Base-by-base conservation (phyloP, 2,888 invertebrate species). In the Xanthia togata region DNA sequence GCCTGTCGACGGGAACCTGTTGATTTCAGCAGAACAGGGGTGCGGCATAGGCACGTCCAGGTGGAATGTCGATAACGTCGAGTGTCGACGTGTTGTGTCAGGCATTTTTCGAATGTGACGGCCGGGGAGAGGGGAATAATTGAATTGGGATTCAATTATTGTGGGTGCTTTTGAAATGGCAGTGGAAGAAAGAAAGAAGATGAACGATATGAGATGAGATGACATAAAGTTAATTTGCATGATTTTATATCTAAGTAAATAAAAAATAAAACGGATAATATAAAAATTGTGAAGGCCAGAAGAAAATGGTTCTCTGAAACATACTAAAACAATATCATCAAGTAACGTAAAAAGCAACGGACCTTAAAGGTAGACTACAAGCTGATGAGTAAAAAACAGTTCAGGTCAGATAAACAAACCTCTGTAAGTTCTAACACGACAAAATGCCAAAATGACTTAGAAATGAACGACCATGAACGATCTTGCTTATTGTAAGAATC, bases 1-100 rank as follows among this genome's bases (percentile, higher is more conserved):
- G 82, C 92, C 90, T 91, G 90, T 89, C 87, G 91, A 88, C 88
- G 91, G 91, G 90, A 91, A 95, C 95, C 95, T 95, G 95, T 95
- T 95, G 95, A 95, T 92, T 93, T 85, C 89, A 90, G 89, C 91
- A 93, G 92, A 92, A 90, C 91, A 93, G 93, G 92, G 94, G 85
- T 89, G 92, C 78, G 74, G 76, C 64, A 64, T 76, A 68, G 77
- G 71, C 71, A 35, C 68, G 76, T 41, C 70, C 69, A 65, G 76
- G 70, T 69, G 62, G 57, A 65, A 70, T 86, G 69, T 86, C 80
- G 80, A 77, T 78, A 70, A 70, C 80, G 59, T 81, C 59, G 77
- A 73, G 23, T 71, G 62, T 76, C 76, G 73, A 82, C 81, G 47
- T 73, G 60, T 76, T 62, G 70, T 26, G 59, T 23, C n/a, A 26